Evolutionary conservation across 2,113 vertebrate species (phyloP), one percentile per base, ranked within the genome.

Genomic region (Sebastes schlegelii): DNA sequence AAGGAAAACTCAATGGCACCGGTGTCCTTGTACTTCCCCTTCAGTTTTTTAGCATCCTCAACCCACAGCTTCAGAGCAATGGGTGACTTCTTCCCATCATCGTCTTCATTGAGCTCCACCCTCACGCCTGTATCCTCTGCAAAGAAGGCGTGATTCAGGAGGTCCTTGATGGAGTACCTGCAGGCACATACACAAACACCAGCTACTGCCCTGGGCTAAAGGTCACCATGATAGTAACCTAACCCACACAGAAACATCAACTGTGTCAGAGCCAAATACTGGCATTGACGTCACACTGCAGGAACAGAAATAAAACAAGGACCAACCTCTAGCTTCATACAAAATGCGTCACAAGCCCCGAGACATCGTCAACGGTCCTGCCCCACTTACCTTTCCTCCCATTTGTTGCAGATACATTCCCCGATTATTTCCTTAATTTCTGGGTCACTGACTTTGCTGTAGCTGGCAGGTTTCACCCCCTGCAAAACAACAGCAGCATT

Each of bases 351-450:
- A 71, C 17, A 49, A 49, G 52, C 12, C 5, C 2, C 0, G 26
- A 77, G 26, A 42, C 72, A 26, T 8, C 4, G 46, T 16, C 57
- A 63, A 14, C 66, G 14, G 12, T 67, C 12, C 8, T 26, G 77
- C 6, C 42, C n/a, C 8, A 94, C 97, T 95, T 89, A 99, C 98
- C 98, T 97, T 90, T 99, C 97, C 88, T 99, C 97, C 94, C 97
- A 96, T 84, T 96, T 97, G 94, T 99, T 97, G 93, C 98, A 97
- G 94, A 99, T 99, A 78, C 98, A 99, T 88, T 99, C 98, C 4
- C 98, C 98, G 73, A 99, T 99, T 91, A 99, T 99, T 92, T 99
- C 98, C 88, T 99, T 99, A 74, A 99, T 98, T 95, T 99, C 98
- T 57, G 98, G 98, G 85, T 98, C 97, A 0, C 95, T 95, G 79